Percentiles rank a stretch among this genome's conserved stretches.
Evolutionary conservation across 2,113 vertebrate genomes (phyloP).

Genomic region (Sebastes fasciatus): DNA sequence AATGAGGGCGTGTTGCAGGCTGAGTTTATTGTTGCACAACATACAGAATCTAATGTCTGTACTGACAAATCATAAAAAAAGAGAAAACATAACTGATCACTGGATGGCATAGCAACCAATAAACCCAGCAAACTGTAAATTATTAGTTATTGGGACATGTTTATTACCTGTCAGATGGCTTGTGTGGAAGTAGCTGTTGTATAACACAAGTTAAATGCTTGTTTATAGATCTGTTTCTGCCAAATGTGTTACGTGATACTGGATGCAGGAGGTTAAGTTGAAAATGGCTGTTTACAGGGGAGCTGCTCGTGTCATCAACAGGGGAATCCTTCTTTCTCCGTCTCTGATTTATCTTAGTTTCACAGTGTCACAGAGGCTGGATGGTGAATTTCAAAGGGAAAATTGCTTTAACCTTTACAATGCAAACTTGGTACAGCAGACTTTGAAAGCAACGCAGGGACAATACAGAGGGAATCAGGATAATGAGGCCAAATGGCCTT

Average conservation of each 20-base stretch:
- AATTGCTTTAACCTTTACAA: constrained; percentile 18
- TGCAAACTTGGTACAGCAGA: background rate
- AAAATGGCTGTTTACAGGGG: constrained; percentile 12
- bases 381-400: constrained; percentile 23
- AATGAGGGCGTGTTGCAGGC: background rate
- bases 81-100: background rate
- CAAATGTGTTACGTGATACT: background rate
- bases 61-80: background rate
- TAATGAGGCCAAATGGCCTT: constrained; percentile 46
- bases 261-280: background rate
- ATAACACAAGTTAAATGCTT: background rate
- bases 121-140: background rate
- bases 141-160: background rate
- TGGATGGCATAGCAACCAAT: background rate
- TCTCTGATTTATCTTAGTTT: constrained; percentile 43
- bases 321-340: constrained; percentile 3
- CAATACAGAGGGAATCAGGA: constrained; percentile 12
- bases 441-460: constrained; percentile 14
- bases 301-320: constrained; percentile 7
- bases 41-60: background rate
- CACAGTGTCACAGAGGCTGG: background rate
- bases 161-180: background rate
- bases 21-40: background rate
- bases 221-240: constrained; percentile 11
- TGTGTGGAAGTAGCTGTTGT: background rate